Base-by-base conservation (phyloP, 1,140 invertebrate genomes). In the Hetaerina americana region DNA sequence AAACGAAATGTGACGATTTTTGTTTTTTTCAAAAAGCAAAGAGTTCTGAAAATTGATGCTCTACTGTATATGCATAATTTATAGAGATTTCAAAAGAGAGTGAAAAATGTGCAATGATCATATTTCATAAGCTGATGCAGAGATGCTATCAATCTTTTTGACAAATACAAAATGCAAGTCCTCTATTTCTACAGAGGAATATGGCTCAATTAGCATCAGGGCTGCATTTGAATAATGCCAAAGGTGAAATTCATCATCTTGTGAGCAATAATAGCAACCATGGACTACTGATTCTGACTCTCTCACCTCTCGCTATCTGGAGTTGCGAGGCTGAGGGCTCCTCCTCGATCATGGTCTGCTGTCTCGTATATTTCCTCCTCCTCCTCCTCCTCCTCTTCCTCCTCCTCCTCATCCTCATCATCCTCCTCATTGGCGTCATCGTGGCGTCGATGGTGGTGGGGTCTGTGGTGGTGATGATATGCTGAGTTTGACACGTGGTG, bases 341-440 rank as follows among this genome's bases (percentile, higher is more conserved):
- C 77, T 80, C 81, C 79, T 72, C 88, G 84, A 77, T 89, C 88
- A 79, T 88, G 87, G 82, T 92, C 91, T 75, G 91, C 91, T 77
- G 88, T 91, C 83, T 92, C 91, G 80, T 93, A 92, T 76, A 93
- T 90, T 79, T 90, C 89, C 80, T 93, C 91, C 75, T 93, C 91
- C 76, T 91, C 90, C 76, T 88, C 40, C 22, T 57, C 40, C 40
- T 57, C 40, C 2, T 57, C 40, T 70, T 26, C 27, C 70, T 27
- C 71, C 72, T 28, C 49, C 25, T 28, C 69, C 40, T 49, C 68
- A 22, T 57, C 31, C 31, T 40, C 40, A 57, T 57, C 40, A 57
- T 57, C 40, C 3, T 57, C 40, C 57, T 22, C 69, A 71, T 25
- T 28, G 69, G 66, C 25, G 57, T 66, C 5, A 15, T 70, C 26